Base-by-base conservation (phyloP, 2,888 invertebrate genomes). In the Microplitis manilae region DNA sequence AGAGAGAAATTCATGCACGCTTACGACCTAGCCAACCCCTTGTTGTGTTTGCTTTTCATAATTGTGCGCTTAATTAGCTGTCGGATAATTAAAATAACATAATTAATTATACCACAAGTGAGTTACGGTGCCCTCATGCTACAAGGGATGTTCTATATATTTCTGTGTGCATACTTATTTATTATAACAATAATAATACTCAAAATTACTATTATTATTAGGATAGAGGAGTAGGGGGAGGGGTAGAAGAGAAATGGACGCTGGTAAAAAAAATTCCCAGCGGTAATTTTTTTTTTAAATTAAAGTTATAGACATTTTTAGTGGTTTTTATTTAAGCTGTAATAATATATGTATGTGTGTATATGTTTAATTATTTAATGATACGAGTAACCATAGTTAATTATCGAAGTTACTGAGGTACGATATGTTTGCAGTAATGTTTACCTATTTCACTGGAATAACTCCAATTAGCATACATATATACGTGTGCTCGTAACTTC, bases 41-140 rank as follows among this genome's bases (percentile, higher is more conserved):
- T 84, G 84, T 84, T 85, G 81, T 84, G 82, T 85, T 85, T 85
- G 83, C 84, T 82, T 84, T 85, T 84, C 84, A 85, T 85, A 85
- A 85, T 85, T 85, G 84, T 83, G 83, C 83, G 85, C 85, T 84
- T 85, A 84, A 85, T 85, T 85, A 85, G 84, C 84, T 85, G 84
- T 83, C 84, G 79, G 85, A 85, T 85, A 85, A 85, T 85, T 84
- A 85, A 85, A 85, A 84, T 85, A 85, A 85, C 84, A 85, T 84
- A 84, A 85, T 85, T 85, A 85, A 85, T 85, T 85, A 84, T 84
- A 80, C 81, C 81, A 74, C 62, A 78, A 79, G 70, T 73, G 72
- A 70, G 77, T 41, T 69, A 73, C 71, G 68, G 76, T 50, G 50
- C 50, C 73, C 61, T 40, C 65, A 67, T 40, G 62, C 40, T 59